phyloP scores from a whole-genome alignment of 2,797 vertebrate species.

The Myotis findleyi region DNA sequence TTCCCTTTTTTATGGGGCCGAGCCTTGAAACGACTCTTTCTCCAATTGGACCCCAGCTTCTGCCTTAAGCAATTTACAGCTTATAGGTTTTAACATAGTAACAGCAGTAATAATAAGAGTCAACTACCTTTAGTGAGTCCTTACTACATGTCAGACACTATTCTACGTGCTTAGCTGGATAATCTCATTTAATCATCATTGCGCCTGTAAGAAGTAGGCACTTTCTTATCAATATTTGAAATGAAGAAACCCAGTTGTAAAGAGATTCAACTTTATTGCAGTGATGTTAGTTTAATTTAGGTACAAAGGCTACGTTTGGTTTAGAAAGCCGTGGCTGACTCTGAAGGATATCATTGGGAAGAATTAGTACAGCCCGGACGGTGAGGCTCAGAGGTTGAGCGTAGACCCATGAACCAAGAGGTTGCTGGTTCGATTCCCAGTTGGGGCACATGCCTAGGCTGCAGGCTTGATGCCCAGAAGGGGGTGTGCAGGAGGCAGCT shows the following conservation, averaged over 20 bases:
- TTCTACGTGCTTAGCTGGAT: background rate
- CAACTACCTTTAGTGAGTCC: background rate
- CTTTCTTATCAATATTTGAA: background rate
- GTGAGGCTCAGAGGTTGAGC: too few relatives aligned
- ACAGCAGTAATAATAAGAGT: background rate
- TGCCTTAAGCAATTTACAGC: background rate
- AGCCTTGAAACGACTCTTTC: background rate
- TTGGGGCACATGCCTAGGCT: too few relatives aligned
- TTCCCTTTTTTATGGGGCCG: background rate
- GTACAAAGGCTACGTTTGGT: background rate
- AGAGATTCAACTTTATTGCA: background rate
- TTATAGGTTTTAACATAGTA: background rate
- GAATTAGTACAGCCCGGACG: too few relatives aligned
- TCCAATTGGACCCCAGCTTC: background rate
- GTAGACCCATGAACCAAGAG: too few relatives aligned
- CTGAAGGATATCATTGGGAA: background rate
- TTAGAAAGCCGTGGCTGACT: background rate
- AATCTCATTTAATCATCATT: background rate
- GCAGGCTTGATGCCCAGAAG: too few relatives aligned
- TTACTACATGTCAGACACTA: background rate
- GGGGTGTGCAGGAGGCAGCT: too few relatives aligned
- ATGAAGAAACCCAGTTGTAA: background rate
- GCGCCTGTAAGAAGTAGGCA: background rate
- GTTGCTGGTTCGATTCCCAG: too few relatives aligned
- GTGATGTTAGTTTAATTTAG: background rate